Evolutionary conservation across 2,113 vertebrate genomes (phyloP).

Genomic region (Chlorodrepanis virens): DNA sequence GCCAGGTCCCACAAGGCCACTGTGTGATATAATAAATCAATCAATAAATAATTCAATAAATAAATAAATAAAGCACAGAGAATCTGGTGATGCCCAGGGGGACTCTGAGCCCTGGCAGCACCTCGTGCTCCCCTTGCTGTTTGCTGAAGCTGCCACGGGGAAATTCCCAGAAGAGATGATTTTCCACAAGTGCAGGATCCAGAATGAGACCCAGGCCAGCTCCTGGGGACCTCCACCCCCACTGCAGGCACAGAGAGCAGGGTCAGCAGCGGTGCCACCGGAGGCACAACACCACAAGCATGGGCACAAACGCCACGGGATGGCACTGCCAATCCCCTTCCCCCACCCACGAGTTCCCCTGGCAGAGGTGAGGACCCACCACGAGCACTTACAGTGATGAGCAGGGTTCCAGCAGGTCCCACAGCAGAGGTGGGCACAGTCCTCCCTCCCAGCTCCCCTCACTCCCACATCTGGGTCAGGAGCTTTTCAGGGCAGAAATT

Average conservation of each 20-base stretch:
- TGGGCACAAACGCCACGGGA: accelerated
- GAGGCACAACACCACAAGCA: not conserved
- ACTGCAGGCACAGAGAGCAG: accelerated
- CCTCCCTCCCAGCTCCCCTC: not conserved
- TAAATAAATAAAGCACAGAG: not conserved
- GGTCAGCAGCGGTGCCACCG: not conserved
- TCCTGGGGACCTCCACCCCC: not conserved
- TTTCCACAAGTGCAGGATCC: not conserved
- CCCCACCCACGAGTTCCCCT: accelerated
- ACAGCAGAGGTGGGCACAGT: not conserved
- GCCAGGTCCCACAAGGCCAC: not conserved
- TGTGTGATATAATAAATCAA: too few species aligned
- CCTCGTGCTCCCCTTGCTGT: accelerated
- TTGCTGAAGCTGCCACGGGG: not conserved
- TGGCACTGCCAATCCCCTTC: accelerated
- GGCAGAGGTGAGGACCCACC: not conserved
- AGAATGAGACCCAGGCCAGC: not conserved
- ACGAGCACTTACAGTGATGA: accelerated
- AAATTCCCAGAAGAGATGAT: not conserved
- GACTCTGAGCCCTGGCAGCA: accelerated
- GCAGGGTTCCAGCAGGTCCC: not conserved
- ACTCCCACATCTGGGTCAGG: accelerated
- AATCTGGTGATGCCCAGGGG: not conserved
- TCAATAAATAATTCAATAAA: too few species aligned
- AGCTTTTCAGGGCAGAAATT: not conserved